These are phyloP conservation scores for Oscheius sp. DNA, from an alignment of 2,888 invertebrate genomes.

Conservation along the genomic window DNA sequence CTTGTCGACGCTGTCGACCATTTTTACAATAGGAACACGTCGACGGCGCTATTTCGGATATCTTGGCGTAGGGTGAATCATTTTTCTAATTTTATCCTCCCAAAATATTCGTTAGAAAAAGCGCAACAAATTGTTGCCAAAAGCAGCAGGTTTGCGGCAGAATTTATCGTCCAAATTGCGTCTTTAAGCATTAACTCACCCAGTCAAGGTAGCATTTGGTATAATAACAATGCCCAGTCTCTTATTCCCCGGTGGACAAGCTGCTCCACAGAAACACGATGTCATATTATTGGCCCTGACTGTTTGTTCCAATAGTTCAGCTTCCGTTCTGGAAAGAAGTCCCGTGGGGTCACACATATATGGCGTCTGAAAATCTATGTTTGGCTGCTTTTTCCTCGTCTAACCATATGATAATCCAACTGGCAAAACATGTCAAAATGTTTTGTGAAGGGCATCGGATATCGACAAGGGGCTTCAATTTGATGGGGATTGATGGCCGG, in stretches of 20 bases:
- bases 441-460: conserved; percentile 48
- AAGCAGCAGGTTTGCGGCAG: too few relatives aligned
- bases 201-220: conserved; percentile 29
- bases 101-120: too few relatives aligned
- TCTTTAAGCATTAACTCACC: conserved; percentile 11
- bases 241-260: conserved; percentile 19
- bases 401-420: conserved; percentile 54
- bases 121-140: too few relatives aligned
- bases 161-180: too few relatives aligned
- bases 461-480: conserved; percentile 46
- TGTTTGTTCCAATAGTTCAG: conserved; percentile 52
- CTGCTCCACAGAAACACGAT: conserved; percentile 51
- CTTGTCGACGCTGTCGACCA: too few relatives aligned
- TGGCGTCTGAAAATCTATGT: conserved; percentile 42
- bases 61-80: too few relatives aligned
- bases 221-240: conserved; percentile 36
- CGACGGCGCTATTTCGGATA: too few relatives aligned
- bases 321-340: conserved; percentile 54
- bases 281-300: conserved; percentile 54
- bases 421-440: conserved; percentile 58
- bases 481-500: conserved; percentile 18
- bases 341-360: conserved; percentile 61
- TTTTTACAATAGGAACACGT: too few relatives aligned
- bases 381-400: too few relatives aligned
- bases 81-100: too few relatives aligned